Percentiles rank a stretch among this genome's conserved stretches.
Conservation (phyloP, 2,797 vertebrate genomes). For the Artibeus jamaicensis region DNA sequence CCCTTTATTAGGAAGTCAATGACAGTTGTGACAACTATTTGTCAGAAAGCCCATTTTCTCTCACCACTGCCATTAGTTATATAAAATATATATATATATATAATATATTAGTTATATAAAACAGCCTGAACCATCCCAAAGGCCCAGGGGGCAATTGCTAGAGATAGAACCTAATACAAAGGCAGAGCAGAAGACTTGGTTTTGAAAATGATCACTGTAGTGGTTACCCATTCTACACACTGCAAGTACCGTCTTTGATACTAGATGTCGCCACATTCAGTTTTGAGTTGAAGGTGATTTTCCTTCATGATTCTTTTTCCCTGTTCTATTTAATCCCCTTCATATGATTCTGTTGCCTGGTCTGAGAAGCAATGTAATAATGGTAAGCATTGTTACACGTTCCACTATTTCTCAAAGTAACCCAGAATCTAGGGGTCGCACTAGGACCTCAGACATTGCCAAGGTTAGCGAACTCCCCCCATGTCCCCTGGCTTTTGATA, state of each 20-base stretch:
- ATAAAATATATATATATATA: too few species aligned
- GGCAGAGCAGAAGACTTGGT: not conserved
- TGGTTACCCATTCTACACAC: not conserved
- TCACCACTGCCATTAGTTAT: not conserved
- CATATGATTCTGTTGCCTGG: not conserved
- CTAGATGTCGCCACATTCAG: not conserved
- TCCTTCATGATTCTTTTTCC: not conserved
- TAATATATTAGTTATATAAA: not conserved
- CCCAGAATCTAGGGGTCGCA: not conserved
- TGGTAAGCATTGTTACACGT: not conserved
- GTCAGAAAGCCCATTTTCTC: not conserved
- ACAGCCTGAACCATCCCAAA: slow-evolving; percentile 25
- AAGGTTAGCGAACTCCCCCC: not conserved
- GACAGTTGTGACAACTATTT: not conserved
- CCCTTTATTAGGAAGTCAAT: not conserved
- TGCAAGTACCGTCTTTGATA: not conserved
- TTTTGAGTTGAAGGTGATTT: not conserved
- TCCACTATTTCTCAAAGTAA: not conserved
- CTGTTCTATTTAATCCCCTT: not conserved
- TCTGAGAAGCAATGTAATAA: not conserved
- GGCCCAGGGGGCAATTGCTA: not conserved
- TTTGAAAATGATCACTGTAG: not conserved
- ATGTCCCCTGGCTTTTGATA: not conserved
- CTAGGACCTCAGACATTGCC: not conserved
- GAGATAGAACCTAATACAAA: not conserved